phyloP scores from a whole-genome alignment of 2,888 invertebrate genomes.

The Bombyx huttoni region DNA sequence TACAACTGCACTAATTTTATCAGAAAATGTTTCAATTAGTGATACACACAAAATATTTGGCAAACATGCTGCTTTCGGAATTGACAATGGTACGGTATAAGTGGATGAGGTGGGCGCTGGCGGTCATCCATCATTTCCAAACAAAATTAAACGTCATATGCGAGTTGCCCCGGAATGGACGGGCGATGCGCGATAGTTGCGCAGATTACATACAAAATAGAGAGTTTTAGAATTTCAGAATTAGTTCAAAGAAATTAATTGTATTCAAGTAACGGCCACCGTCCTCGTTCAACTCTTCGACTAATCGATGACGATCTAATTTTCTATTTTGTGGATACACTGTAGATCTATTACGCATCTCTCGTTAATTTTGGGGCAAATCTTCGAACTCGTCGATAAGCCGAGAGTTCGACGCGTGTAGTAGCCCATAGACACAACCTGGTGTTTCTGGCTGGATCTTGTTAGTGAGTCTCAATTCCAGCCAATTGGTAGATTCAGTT shows the following conservation, averaged over 20 bases:
- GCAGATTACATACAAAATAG: slow-evolving; percentile 26
- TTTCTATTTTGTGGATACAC: too few species aligned
- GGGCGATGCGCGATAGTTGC: slow-evolving; percentile 12
- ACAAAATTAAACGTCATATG: slow-evolving; percentile 70
- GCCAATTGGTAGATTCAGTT: too few species aligned
- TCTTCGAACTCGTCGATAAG: too few species aligned
- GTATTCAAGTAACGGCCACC: neutral
- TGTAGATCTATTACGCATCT: too few species aligned
- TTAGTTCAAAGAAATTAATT: neutral
- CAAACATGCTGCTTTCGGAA: neutral
- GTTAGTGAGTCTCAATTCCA: too few species aligned
- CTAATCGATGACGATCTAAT: too few species aligned
- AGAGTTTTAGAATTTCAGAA: slow-evolving; percentile 9
- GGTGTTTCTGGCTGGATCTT: too few species aligned
- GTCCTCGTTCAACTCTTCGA: too few species aligned
- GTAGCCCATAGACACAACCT: too few species aligned
- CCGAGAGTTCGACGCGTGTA: too few species aligned
- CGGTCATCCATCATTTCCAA: slow-evolving; percentile 61
- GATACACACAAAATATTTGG: neutral
- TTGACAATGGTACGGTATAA: slow-evolving; percentile 29
- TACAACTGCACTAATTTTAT: too few species aligned
- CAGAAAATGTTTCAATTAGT: neutral
- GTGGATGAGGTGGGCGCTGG: slow-evolving; percentile 32
- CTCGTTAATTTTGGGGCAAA: too few species aligned
- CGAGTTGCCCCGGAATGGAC: slow-evolving; percentile 46